Base-by-base conservation (phyloP, 2,113 vertebrate genomes). In the Ceyx melanurus region DNA sequence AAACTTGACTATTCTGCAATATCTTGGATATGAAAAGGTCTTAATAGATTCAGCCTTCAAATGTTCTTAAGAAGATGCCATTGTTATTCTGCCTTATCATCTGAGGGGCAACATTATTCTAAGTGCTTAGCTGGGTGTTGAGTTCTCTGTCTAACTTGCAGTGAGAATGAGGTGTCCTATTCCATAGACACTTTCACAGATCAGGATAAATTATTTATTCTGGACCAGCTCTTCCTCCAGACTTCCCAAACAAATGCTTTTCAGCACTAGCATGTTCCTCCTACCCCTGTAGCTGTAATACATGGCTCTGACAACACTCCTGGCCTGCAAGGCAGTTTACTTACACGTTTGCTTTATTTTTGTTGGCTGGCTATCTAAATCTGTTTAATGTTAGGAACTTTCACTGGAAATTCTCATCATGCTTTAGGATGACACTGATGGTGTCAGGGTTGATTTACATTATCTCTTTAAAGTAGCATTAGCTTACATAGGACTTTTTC, bases 391-490 rank as follows among this genome's bases (percentile, higher is more conserved):
- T 93, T 82, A 87, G 66, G 40, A 73, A 88, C 82, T 93, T 94
- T 84, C 88, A 45, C 91, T 96, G 80, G 86, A 92, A 94, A 85
- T 95, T 96, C 89, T 94, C 40, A 1, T 83, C 23, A 1, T 94
- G 86, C 89, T 90, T 90, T 70, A 42, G 67, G 92, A 96, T 92
- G 89, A 92, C 89, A 83, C 65, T 92, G 83, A 43, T 56, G 84
- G 70, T 94, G 89, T 90, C 66, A 61, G 45, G 64, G 50, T 92
- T 92, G 93, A 86, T 88, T 94, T 95, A 92, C 67, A 82, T 95
- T 96, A 81, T 94, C 89, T 93, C 88, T 95, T 93, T 79, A 89
- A 92, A 95, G 61, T 42, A 93, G 76, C 73, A 43, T 92, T 94
- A 90, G 71, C 81, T 96, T 83, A 88, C 88, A 75, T 15, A 68